Base-by-base conservation (phyloP, 2,113 vertebrate genomes). In the Triplophysa dalaica region DNA sequence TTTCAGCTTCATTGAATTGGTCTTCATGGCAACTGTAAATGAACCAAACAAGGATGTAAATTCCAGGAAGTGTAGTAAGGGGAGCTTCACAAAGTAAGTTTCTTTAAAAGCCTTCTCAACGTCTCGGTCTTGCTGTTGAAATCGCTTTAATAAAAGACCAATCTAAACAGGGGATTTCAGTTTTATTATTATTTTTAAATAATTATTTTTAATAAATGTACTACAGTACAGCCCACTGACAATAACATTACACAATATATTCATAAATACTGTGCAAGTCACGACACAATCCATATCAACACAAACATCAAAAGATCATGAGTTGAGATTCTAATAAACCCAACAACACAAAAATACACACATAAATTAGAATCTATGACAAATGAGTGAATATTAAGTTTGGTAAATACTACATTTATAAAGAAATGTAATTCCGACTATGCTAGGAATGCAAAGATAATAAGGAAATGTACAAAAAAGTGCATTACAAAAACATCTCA, bases 401-500 rank as follows among this genome's bases (percentile, higher is more conserved):
- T 9, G 78, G 48, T 75, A 66, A 81, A 77, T 64, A 68, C 33
- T 69, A 54, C 43, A 67, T 82, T 10, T 79, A 64, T 73, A 1
- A 56, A 19, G 16, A 56, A 8, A 56, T 21, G 50, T 52, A 58
- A 58, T 21, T 58, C 8, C 81, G 85, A 61, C 48, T 21, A 60
- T 1, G 56, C 29, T 16, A 21, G 22, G 41, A 62, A 84, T 43
- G 19, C 11, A 38, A 38, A 73, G 17, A 70, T 9, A 61, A 13
- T 80, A 85, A 85, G 80, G 56, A 2, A 64, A 1, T 19, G 43
- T 14, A 60, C 12, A 41, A 41, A n/a, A 8, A 70, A 48, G 54
- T 43, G 68, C 67, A 56, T 48, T 62, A 61, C 41, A 77, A 61
- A 14, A 48, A 26, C n/a, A 17, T 24, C 38, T 87, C 95, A 99